Evolutionary conservation across 2,797 vertebrate species (phyloP).

Genomic region (Spinus olivaceus): DNA sequence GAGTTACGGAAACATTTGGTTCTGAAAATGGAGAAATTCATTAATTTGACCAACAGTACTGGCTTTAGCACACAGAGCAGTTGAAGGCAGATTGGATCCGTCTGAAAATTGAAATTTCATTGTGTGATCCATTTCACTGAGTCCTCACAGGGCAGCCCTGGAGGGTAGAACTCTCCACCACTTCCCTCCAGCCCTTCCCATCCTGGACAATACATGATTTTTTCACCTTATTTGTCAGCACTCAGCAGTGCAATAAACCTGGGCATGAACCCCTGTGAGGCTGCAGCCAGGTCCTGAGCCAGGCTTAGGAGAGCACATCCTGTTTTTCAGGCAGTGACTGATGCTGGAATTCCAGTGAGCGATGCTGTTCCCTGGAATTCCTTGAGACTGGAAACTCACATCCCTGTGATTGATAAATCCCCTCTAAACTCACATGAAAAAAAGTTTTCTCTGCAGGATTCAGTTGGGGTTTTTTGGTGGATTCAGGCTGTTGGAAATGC

Average conservation of each 20-base stretch:
- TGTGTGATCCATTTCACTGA: neutral
- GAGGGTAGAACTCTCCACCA: neutral
- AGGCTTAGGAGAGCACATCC: neutral
- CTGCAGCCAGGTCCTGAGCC: neutral
- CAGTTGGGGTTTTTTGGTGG: neutral
- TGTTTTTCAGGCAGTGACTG: neutral
- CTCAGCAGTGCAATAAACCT: neutral
- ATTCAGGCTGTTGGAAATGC: neutral
- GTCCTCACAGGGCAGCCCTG: neutral
- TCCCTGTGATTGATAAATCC: neutral
- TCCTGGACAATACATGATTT: neutral
- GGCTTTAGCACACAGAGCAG: accelerated
- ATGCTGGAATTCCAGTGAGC: neutral
- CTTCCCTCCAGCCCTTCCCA: neutral
- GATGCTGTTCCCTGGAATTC: neutral
- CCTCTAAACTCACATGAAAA: neutral
- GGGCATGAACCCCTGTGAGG: neutral
- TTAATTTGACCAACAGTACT: neutral
- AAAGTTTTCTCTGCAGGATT: neutral
- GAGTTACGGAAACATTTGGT: neutral
- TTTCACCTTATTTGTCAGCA: neutral
- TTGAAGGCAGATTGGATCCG: neutral
- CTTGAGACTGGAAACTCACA: neutral
- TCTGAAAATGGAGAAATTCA: neutral
- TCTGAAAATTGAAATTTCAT: neutral